These are phyloP conservation scores for Pristionchus maxplancki DNA, from an alignment of 2,888 invertebrate genomes.

Conservation along the genomic window DNA sequence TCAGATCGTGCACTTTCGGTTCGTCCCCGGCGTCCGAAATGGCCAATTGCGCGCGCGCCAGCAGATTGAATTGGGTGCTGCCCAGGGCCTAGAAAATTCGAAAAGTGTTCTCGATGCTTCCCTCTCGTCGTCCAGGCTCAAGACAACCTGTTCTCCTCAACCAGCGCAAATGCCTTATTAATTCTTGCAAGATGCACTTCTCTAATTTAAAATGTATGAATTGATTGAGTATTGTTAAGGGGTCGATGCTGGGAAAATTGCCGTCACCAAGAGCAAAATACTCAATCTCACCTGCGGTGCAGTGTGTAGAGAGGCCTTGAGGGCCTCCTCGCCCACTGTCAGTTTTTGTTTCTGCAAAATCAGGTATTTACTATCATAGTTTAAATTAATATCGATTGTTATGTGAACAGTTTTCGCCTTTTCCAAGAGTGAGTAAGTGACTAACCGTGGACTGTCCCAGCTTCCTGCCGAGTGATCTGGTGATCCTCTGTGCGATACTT, in stretches of 20 bases:
- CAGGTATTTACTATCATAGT: background rate
- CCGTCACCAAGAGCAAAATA: too few relatives aligned
- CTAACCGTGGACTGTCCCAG: constrained; percentile 61
- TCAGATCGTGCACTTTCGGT: constrained; percentile 63
- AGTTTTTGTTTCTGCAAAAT: constrained; percentile 47
- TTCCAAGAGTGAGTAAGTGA: too few relatives aligned
- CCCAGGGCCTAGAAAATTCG: constrained; percentile 48
- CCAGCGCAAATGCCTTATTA: too few relatives aligned
- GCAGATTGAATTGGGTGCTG: constrained; percentile 63
- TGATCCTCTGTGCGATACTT: constrained; percentile 63
- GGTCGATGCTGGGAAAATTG: too few relatives aligned
- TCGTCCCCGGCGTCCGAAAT: constrained; percentile 66
- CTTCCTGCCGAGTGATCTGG: constrained; percentile 64
- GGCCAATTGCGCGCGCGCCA: constrained; percentile 61
- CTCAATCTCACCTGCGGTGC: constrained; percentile 46
- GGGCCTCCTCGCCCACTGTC: constrained; percentile 50
- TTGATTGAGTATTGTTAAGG: too few relatives aligned
- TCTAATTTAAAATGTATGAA: too few relatives aligned
- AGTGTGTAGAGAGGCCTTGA: constrained; percentile 42
- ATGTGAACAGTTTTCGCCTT: background rate
- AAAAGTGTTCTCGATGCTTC: too few relatives aligned
- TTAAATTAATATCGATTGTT: too few relatives aligned
- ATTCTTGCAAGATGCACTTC: too few relatives aligned
- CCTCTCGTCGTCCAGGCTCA: too few relatives aligned
- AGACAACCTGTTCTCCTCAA: too few relatives aligned